Percentiles rank a stretch among this genome's conserved stretches.
These are phyloP conservation scores for Drosophila athabasca DNA, from an alignment of 1,140 invertebrate genomes.

Conservation along the genomic window DNA sequence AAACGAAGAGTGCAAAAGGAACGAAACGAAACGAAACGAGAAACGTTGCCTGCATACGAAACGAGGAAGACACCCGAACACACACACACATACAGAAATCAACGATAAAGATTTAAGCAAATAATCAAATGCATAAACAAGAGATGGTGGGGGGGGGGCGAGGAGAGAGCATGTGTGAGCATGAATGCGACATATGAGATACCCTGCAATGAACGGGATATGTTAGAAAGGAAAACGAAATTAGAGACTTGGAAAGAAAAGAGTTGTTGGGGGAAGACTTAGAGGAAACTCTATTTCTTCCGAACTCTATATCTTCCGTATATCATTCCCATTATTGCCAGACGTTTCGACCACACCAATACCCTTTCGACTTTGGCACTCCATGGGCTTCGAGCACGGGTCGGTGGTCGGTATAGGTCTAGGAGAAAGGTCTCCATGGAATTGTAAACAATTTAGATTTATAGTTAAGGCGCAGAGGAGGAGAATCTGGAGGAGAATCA, in stretches of 20 bases:
- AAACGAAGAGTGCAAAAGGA: conserved; percentile 56
- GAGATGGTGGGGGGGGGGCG: conserved; percentile 22
- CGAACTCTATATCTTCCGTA: too few relatives aligned
- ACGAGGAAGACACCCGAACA: conserved; percentile 61
- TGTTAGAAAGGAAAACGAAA: too few relatives aligned
- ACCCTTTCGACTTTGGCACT: conserved; percentile 18
- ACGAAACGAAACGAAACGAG: conserved; percentile 37
- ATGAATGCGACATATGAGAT: neutral
- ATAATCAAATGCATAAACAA: conserved; percentile 80
- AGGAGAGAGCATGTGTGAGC: too few relatives aligned
- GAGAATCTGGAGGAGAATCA: conserved; percentile 43
- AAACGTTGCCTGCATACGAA: conserved; percentile 74
- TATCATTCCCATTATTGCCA: too few relatives aligned
- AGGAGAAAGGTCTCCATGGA: too few relatives aligned
- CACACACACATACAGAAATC: conserved; percentile 42
- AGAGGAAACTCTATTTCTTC: too few relatives aligned
- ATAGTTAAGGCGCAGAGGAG: conserved; percentile 57
- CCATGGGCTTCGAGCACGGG: neutral
- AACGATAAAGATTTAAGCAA: conserved; percentile 81
- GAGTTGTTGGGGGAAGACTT: too few relatives aligned
- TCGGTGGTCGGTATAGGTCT: too few relatives aligned
- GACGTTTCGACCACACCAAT: neutral
- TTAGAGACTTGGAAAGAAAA: too few relatives aligned
- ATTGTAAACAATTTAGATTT: conserved; percentile 68
- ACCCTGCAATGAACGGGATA: conserved; percentile 4